Conservation (phyloP, 2,797 vertebrate species). For the Benthosema pterotum region DNA sequence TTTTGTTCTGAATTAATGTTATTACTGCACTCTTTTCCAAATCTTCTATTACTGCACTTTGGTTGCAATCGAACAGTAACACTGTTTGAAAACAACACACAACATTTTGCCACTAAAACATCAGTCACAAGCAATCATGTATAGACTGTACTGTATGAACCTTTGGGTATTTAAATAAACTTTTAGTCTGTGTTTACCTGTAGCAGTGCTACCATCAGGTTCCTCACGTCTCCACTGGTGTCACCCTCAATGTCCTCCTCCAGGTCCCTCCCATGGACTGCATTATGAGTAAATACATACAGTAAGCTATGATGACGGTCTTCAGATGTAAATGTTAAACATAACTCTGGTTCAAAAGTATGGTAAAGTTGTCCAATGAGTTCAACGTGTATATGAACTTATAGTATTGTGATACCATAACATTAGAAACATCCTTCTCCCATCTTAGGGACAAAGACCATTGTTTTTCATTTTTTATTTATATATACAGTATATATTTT, state of each 20-base stretch:
- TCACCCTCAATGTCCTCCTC: slow-evolving; percentile 89
- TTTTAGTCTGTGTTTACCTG: slow-evolving; percentile 78
- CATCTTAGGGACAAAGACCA: neutral
- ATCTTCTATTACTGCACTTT: too few relatives aligned
- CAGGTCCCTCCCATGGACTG: slow-evolving; percentile 87
- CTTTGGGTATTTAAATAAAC: neutral
- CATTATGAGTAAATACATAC: neutral
- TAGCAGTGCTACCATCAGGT: slow-evolving; percentile 85
- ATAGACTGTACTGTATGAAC: too few relatives aligned
- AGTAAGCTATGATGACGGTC: neutral
- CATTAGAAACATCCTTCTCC: neutral
- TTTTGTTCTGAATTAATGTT: too few relatives aligned
- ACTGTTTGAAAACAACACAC: too few relatives aligned
- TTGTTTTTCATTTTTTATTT: too few relatives aligned
- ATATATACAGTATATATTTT: too few relatives aligned
- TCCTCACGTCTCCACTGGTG: slow-evolving; percentile 88
- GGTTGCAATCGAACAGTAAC: too few relatives aligned
- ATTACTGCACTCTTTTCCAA: too few relatives aligned
- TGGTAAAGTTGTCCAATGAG: neutral
- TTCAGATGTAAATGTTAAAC: neutral
- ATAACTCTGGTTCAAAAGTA: too few relatives aligned
- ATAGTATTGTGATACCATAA: too few relatives aligned
- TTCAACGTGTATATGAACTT: neutral
- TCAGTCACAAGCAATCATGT: too few relatives aligned
- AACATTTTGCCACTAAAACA: too few relatives aligned